These are phyloP conservation scores for Monochamus alternatus DNA, from an alignment of 2,888 invertebrate species.

Conservation along the genomic window DNA sequence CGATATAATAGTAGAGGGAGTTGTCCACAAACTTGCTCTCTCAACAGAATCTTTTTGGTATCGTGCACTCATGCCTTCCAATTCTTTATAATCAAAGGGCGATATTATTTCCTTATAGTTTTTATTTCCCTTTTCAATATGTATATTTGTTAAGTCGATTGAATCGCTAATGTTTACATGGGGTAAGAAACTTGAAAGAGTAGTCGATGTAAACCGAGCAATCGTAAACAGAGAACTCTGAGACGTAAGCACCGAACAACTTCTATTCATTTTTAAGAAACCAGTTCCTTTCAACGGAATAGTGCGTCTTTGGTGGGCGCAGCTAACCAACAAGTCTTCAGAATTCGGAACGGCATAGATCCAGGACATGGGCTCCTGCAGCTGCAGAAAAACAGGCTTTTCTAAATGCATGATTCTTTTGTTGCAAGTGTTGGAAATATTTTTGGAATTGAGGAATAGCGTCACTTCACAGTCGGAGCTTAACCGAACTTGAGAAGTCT, in stretches of 20 bases:
- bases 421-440: conserved; percentile 29
- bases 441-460: conserved; percentile 20
- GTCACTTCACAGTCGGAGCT: conserved; percentile 30
- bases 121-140: conserved; percentile 9
- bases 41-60: neutral
- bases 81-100: conserved; percentile 27
- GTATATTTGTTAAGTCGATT: conserved; percentile 21
- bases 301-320: neutral
- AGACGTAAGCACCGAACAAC: conserved; percentile 17
- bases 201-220: conserved; percentile 26
- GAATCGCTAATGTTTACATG: conserved; percentile 14
- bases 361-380: conserved; percentile 34
- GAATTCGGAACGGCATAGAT: conserved; percentile 21
- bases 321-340: conserved; percentile 1
- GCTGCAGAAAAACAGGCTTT: conserved; percentile 31
- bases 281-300: conserved; percentile 32
- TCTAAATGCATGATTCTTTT: conserved; percentile 20
- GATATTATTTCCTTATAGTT: conserved; percentile 25
- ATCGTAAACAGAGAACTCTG: conserved; percentile 10
- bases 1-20: too few species aligned
- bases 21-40: too few species aligned
- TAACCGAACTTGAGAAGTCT: neutral
- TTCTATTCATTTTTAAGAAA: conserved; percentile 12
- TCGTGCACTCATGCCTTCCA: conserved; percentile 27
- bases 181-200: conserved; percentile 16